Conservation (phyloP, 2,888 invertebrate species). For the Teleiodes luculella region DNA sequence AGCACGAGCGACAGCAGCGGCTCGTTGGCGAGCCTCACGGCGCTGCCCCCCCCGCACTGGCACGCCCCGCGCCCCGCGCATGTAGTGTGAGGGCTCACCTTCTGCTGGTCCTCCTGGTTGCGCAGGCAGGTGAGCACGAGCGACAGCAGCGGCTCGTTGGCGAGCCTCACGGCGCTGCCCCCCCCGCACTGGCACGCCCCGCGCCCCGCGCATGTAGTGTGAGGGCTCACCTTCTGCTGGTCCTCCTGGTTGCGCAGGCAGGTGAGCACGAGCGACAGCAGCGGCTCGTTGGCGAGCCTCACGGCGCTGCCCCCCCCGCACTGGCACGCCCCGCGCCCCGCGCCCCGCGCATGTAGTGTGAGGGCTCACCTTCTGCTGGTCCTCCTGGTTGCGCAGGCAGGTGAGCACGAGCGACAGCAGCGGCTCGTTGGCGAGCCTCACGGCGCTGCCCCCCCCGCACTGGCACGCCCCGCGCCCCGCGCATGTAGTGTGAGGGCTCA, state of each 20-base stretch:
- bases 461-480: slow-evolving; percentile 53
- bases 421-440: slow-evolving; percentile 88
- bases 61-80: slow-evolving; percentile 52
- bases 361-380: too few species aligned
- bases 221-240: too few species aligned
- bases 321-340: slow-evolving; percentile 49
- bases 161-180: slow-evolving; percentile 64
- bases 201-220: slow-evolving; percentile 48
- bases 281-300: slow-evolving; percentile 90
- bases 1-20: slow-evolving; percentile 96
- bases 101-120: slow-evolving; percentile 97
- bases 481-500: too few species aligned
- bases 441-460: slow-evolving; percentile 55
- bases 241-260: slow-evolving; percentile 98
- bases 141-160: slow-evolving; percentile 95
- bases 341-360: slow-evolving; percentile 50
- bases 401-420: slow-evolving; percentile 96
- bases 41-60: slow-evolving; percentile 54
- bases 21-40: slow-evolving; percentile 84
- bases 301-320: slow-evolving; percentile 59
- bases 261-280: slow-evolving; percentile 94
- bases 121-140: slow-evolving; percentile 95
- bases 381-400: slow-evolving; percentile 96
- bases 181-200: slow-evolving; percentile 59
- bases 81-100: too few species aligned